Evolutionary conservation across 2,888 invertebrate species (phyloP).

Genomic region (Eugnorisma glareosa): DNA sequence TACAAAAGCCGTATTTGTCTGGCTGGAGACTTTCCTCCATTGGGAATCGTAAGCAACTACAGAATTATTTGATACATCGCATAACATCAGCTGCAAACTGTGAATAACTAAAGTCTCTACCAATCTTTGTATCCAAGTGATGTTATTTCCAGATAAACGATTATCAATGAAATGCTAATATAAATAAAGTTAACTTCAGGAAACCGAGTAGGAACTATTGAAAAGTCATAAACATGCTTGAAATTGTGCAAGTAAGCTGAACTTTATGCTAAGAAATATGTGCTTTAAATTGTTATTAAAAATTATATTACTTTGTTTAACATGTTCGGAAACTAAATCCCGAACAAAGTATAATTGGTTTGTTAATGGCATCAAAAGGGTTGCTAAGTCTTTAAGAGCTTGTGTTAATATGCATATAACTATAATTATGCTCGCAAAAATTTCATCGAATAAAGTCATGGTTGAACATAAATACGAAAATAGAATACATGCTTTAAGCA

Average conservation of each 20-base stretch:
- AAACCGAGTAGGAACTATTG: neutral
- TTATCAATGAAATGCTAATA: neutral
- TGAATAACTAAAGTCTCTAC: neutral
- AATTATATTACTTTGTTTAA: neutral
- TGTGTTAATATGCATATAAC: neutral
- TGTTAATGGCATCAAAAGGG: constrained; percentile 8
- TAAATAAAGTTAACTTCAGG: neutral
- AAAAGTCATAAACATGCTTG: neutral
- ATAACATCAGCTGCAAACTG: neutral
- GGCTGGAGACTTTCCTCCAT: neutral
- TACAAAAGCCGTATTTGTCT: neutral
- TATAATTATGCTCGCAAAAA: neutral
- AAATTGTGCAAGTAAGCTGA: neutral
- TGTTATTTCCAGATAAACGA: neutral
- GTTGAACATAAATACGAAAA: neutral
- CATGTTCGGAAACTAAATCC: neutral
- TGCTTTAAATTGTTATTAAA: neutral
- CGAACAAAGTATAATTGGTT: neutral
- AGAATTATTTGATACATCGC: constrained; percentile 13
- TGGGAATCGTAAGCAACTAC: neutral
- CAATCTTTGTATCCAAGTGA: neutral
- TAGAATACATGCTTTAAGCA: neutral
- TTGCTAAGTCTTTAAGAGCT: neutral
- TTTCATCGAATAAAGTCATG: neutral
- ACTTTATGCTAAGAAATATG: no score